phyloP scores from a whole-genome alignment of 2,113 vertebrate species.

The Pseudorectes ferrugineus region DNA sequence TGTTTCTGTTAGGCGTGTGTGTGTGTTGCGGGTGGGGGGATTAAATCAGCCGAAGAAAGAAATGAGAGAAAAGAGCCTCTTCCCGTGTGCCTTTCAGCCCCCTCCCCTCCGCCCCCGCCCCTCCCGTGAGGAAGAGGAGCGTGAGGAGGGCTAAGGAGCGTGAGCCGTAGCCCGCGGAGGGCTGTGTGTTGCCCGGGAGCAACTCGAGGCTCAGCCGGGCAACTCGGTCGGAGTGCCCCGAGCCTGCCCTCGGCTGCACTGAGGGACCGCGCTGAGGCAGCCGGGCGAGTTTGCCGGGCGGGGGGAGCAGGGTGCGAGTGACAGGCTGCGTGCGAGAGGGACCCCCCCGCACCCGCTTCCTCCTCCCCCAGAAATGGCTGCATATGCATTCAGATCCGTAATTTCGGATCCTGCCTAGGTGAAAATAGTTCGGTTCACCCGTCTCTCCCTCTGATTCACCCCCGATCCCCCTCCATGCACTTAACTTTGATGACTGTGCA shows the following conservation, averaged over 20 bases:
- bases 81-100: neutral
- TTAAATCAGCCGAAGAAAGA: neutral
- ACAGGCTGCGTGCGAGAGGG: neutral
- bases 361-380: conserved; percentile 49
- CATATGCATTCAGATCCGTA: neutral
- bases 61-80: neutral
- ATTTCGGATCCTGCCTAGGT: neutral
- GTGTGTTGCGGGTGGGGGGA: neutral
- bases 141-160: neutral
- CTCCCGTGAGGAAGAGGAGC: neutral
- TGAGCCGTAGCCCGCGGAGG: neutral
- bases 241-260: conserved; percentile 35
- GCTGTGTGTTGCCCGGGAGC: conserved; percentile 1
- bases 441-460: neutral
- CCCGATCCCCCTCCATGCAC: neutral
- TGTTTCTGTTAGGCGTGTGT: neutral
- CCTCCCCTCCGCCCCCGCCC: neutral
- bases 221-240: conserved; percentile 63
- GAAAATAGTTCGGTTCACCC: neutral
- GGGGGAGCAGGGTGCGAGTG: neutral
- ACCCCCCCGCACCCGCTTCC: neutral
- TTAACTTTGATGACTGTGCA: conserved; percentile 77
- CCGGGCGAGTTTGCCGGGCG: neutral
- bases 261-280: neutral
- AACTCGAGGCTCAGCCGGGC: conserved; percentile 50